Percentiles rank a stretch among this genome's conserved stretches.
Conservation (phyloP, 23 tunicate genomes). For the Styela plicata region DNA sequence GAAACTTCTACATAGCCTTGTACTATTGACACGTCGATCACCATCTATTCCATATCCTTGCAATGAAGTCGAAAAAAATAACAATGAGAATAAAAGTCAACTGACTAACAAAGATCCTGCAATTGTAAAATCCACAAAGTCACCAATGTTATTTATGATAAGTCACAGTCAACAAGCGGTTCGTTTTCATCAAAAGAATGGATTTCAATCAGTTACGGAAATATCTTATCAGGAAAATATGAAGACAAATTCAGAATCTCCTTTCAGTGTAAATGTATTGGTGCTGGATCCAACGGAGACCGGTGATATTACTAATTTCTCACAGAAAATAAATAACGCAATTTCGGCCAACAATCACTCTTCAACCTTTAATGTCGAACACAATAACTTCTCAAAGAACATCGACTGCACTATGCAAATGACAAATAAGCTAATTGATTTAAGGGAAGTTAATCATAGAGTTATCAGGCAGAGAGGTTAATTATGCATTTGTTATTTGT, state of each 20-base stretch:
- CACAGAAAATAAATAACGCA: background rate
- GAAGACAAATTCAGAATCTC: background rate
- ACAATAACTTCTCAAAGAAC: no score
- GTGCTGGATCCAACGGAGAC: slow-evolving; percentile 33
- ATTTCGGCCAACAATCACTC: no score
- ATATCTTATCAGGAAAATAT: slow-evolving; percentile 45
- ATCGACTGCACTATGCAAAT: no score
- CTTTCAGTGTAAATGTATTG: slow-evolving; percentile 51
- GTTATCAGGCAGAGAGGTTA: no score
- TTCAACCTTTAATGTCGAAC: no score
- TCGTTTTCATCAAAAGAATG: slow-evolving; percentile 65
- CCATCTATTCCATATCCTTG: background rate
- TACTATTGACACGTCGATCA: background rate
- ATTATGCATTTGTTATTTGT: no score
- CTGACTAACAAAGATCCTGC: background rate
- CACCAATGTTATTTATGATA: slow-evolving; percentile 61
- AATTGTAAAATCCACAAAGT: background rate
- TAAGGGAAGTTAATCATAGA: no score
- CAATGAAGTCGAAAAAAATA: background rate
- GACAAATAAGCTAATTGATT: no score
- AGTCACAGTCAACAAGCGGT: slow-evolving; percentile 74
- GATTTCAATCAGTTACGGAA: slow-evolving; percentile 49
- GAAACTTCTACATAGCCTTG: background rate
- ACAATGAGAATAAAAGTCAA: background rate
- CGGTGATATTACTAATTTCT: background rate